Evolutionary conservation across 2,113 vertebrate species (phyloP).

Genomic region (Mellivora capensis): DNA sequence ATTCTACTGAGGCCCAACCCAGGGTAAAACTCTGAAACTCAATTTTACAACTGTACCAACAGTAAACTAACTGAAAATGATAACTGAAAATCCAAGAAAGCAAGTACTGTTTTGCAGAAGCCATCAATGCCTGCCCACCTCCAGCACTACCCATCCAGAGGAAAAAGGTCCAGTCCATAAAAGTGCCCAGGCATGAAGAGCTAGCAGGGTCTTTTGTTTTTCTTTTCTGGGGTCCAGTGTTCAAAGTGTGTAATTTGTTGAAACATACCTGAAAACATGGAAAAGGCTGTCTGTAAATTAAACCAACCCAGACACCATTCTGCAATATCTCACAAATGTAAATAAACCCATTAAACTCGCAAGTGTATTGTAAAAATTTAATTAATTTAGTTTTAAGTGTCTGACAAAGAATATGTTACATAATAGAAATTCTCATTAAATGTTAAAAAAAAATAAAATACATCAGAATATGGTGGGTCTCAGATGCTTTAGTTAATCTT

Average conservation of each 20-base stretch:
- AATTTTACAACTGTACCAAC: background rate
- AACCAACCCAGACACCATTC: background rate
- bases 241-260: background rate
- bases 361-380: background rate
- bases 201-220: background rate
- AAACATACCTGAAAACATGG: background rate
- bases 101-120: background rate
- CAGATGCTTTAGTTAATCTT: background rate
- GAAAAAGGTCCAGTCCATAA: background rate
- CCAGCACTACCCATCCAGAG: background rate
- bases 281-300: background rate
- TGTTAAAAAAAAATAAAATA: background rate
- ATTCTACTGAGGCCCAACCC: background rate
- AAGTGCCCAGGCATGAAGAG: background rate
- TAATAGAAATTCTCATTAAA: conserved; percentile 6
- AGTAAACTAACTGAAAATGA: background rate
- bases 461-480: background rate
- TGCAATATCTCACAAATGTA: background rate
- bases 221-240: background rate
- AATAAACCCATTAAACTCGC: background rate
- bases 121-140: background rate
- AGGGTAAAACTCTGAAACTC: background rate
- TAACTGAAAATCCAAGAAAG: background rate
- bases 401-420: background rate
- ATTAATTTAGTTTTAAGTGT: background rate